Evolutionary conservation across 2,797 vertebrate genomes (phyloP).

Genomic region (Sebastes oblongus): DNA sequence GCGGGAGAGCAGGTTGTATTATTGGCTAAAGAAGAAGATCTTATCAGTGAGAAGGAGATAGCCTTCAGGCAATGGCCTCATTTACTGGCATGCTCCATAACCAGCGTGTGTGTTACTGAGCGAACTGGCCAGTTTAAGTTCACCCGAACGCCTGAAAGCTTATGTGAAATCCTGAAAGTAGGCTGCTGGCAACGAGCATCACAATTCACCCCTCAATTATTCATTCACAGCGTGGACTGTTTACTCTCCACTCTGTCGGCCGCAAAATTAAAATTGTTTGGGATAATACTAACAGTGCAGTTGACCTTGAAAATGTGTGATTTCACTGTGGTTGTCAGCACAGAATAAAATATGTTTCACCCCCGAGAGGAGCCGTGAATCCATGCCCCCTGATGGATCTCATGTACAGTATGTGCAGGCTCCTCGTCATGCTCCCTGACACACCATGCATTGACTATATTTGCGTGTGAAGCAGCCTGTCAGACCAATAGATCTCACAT

Average conservation of each 20-base stretch:
- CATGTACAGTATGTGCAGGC: background rate
- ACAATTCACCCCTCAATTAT: conserved; percentile 49
- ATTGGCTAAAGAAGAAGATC: conserved; percentile 14
- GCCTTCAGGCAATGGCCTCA: conserved; percentile 31
- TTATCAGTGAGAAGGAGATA: conserved; percentile 5
- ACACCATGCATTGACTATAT: background rate
- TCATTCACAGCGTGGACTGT: conserved; percentile 28
- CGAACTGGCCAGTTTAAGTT: conserved; percentile 32
- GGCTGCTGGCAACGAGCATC: conserved; percentile 38
- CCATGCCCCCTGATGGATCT: background rate
- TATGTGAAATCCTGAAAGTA: conserved; percentile 36
- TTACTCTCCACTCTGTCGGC: conserved; percentile 21
- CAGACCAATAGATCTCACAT: background rate
- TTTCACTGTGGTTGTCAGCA: background rate
- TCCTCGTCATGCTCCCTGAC: conserved; percentile 4
- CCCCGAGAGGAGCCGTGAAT: background rate
- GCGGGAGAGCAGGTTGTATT: conserved; percentile 24
- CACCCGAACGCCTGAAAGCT: conserved; percentile 9
- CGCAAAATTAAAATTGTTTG: background rate
- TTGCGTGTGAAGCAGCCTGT: conserved; percentile 8
- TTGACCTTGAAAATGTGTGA: conserved; percentile 11
- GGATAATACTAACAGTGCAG: background rate
- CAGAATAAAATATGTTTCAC: background rate
- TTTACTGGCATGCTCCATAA: conserved; percentile 12
- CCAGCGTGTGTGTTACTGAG: background rate